A percentile compares a stretch with the other conserved stretches of the same genome.
phyloP scores from a whole-genome alignment of 2,113 vertebrate species.

The Pseudonaja textilis region DNA sequence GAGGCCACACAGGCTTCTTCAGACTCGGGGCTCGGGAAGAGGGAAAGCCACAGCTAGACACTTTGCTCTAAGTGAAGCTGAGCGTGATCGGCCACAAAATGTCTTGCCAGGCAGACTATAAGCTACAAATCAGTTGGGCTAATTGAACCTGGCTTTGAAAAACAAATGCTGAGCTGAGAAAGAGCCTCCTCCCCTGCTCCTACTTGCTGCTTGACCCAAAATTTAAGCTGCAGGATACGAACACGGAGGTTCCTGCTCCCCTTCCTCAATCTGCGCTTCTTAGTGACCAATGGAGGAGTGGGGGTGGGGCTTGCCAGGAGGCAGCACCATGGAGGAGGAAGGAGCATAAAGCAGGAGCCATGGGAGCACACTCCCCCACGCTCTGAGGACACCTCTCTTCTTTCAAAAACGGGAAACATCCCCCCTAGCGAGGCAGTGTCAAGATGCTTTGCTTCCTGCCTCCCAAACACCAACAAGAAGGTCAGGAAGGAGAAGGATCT shows the following conservation, averaged over 20 bases:
- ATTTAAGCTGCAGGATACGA: background rate
- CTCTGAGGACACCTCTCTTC: background rate
- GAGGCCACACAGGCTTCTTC: background rate
- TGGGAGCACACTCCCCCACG: background rate
- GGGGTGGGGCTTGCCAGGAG: background rate
- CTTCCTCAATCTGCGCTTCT: background rate
- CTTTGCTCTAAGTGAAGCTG: background rate
- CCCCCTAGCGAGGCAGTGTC: background rate
- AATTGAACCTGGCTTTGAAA: background rate
- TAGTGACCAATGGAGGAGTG: background rate
- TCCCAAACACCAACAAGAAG: background rate
- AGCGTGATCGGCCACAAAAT: background rate
- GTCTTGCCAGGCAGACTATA: background rate
- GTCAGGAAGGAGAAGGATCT: conserved; percentile 9
- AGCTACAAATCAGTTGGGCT: background rate
- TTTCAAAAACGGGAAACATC: background rate
- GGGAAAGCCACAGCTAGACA: background rate
- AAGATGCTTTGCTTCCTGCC: background rate
- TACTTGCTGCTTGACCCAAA: background rate
- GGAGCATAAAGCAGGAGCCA: background rate
- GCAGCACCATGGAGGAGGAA: background rate
- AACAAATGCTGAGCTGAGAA: background rate
- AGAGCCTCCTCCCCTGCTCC: background rate
- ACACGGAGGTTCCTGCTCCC: background rate
- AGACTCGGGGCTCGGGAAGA: background rate